Base-by-base conservation (phyloP, 2,888 invertebrate species). In the Lypha dubia region DNA sequence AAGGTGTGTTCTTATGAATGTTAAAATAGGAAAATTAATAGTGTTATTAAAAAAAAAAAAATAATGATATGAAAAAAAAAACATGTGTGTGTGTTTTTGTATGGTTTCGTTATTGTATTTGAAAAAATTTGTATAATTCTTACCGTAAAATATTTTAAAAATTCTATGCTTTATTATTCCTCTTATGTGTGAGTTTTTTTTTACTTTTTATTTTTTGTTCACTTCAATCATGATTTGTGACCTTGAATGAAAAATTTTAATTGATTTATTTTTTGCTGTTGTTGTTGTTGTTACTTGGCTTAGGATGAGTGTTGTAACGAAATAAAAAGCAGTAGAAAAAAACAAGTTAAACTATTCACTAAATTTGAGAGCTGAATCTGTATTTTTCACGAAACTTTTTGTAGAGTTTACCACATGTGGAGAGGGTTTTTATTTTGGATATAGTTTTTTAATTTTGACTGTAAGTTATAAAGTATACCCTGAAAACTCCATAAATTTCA, bases 1-100 rank as follows among this genome's bases (percentile, higher is more conserved):
- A 79, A 83, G 73, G 82, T 77, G 82, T 79, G 75, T 76, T 75
- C 53, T 44, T 56, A 49, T 75, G 79, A 79, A 79, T 84, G 67
- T 71, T 75, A 46, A 79, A 79, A 71, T 70, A 38, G 65, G 22
- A 79, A 71, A 65, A 79, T 75, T 76, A 79, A 75, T 74, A 58
- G 65, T 71, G 75, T 79, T 75, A 67, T 71, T 71, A 46, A 51
- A 63, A 41, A 74, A 9, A 60, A 24, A 22, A 22, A 22, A n/a
- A 49, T 35, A 35, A 3, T 1, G 15, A 20, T 11, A 22, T 41
- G n/a, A n/a, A n/a, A n/a, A n/a, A n/a, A n/a, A n/a, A n/a, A n/a
- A n/a, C n/a, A n/a, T n/a, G n/a, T n/a, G n/a, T n/a, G n/a, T n/a
- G n/a, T n/a, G 28, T 20, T 13, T 38, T 2, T 53, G 38, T 22